phyloP scores from a whole-genome alignment of 2,113 vertebrate species.

The Mustela nigripes region DNA sequence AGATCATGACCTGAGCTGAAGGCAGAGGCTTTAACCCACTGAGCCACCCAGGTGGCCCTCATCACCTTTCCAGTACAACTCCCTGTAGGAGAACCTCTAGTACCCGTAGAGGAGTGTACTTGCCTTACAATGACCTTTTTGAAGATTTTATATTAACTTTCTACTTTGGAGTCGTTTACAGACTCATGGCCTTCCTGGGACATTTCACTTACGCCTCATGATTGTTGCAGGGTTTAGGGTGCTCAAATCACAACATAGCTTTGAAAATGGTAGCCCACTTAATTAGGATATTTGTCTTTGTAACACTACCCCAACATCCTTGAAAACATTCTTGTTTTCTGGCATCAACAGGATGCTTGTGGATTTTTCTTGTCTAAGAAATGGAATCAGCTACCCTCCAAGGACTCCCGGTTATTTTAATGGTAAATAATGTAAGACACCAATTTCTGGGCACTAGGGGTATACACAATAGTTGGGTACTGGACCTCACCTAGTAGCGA shows the following conservation, averaged over 20 bases:
- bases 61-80: background rate
- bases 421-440: background rate
- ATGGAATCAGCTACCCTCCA: background rate
- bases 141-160: background rate
- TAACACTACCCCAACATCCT: background rate
- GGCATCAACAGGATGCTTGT: background rate
- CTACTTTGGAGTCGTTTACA: background rate
- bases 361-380: background rate
- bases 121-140: background rate
- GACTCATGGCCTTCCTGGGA: background rate
- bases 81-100: background rate
- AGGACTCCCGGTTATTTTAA: background rate
- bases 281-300: background rate
- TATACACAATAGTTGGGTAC: background rate
- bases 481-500: background rate
- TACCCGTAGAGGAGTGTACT: background rate
- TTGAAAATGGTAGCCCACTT: background rate
- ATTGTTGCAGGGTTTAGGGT: background rate
- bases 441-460: background rate
- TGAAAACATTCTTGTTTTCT: background rate
- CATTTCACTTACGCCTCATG: background rate
- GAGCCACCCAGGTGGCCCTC: too few species aligned
- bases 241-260: background rate
- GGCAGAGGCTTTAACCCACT: too few species aligned
- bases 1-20: too few species aligned